Base-by-base conservation (phyloP, 2,113 vertebrate species). In the Gadus chalcogrammus region DNA sequence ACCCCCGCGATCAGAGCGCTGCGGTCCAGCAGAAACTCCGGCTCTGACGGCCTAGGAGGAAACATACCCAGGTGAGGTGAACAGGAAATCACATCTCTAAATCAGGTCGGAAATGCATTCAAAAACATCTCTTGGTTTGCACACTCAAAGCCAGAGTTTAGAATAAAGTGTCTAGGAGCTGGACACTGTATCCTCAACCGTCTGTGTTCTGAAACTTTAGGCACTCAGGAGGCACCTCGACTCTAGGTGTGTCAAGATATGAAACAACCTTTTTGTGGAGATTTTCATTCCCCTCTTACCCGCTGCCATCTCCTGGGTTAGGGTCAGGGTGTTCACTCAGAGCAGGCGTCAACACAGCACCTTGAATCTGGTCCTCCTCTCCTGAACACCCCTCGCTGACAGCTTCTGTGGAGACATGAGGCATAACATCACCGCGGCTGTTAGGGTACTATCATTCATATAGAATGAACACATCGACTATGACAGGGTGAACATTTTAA, bases 1-100 rank as follows among this genome's bases (percentile, higher is more conserved):
- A 85, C 17, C 83, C 79, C 3, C 76, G 65, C 61, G 38, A 59
- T 22, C 2, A 2, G 13, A 3, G 65, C 70, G 31, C 71, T 82
- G 38, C 68, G 87, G 73, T 89, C 82, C 80, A 69, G 78, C 66
- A 70, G 67, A 9, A 79, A 60, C 71, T 88, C 89, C 15, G 76
- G 73, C 27, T 79, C 84, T 5, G 17, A 56, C 6, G 72, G 69
- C 62, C 94, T 95, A 74, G 27, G 75, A 5, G 72, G 67, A 73
- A 55, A 75, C 65, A 79, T 1, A 35, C 12, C 24, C 27, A 69
- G 42, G 12, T 6, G 5, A 13, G 42, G 42, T 9, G 9, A 2
- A 48, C 9, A 9, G 42, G 42, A 48, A 48, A 9, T 48, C 11
- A 9, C 1, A 48, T 48, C 42, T 48, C 42, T 48, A 12, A 48